phyloP scores from a whole-genome alignment of 1,140 invertebrate genomes.

The Platyura marginata region DNA sequence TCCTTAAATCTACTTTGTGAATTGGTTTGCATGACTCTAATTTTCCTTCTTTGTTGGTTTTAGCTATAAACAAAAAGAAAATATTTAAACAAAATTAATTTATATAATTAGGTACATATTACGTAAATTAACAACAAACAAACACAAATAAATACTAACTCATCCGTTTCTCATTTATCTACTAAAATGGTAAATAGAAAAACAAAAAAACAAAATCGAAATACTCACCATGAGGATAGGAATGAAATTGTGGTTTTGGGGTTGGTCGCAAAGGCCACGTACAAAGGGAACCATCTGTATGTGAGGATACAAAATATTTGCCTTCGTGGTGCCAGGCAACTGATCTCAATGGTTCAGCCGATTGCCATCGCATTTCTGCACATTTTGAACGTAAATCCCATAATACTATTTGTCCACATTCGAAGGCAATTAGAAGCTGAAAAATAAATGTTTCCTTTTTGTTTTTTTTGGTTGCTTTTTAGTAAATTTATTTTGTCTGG shows the following conservation, averaged over 20 bases:
- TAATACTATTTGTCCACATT: slow-evolving; percentile 80
- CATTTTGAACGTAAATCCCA: slow-evolving; percentile 81
- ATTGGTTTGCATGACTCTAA: slow-evolving; percentile 79
- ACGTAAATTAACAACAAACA: neutral
- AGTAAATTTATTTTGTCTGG: too few species aligned
- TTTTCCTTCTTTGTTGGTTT: slow-evolving; percentile 73
- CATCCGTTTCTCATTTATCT: neutral
- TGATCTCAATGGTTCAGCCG: slow-evolving; percentile 59
- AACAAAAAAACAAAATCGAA: neutral
- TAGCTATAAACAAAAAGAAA: slow-evolving; percentile 39
- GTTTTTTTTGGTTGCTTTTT: too few species aligned
- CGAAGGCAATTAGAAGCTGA: slow-evolving; percentile 91
- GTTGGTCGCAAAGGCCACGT: slow-evolving; percentile 72
- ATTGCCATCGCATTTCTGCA: slow-evolving; percentile 69
- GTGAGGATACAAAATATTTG: slow-evolving; percentile 93
- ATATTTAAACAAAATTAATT: too few species aligned
- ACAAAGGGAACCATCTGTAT: slow-evolving; percentile 83
- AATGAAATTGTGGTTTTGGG: slow-evolving; percentile 57
- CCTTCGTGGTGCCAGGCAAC: slow-evolving; percentile 95
- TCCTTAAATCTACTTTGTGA: slow-evolving; percentile 89
- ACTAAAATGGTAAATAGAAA: too few species aligned
- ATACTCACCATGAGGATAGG: slow-evolving; percentile 76
- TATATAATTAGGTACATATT: too few species aligned
- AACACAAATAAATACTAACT: neutral
- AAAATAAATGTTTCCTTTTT: too few species aligned